A percentile compares a stretch with the other conserved stretches of the same genome.
Conservation (phyloP, 2,113 vertebrate species). For the Lontra canadensis region DNA sequence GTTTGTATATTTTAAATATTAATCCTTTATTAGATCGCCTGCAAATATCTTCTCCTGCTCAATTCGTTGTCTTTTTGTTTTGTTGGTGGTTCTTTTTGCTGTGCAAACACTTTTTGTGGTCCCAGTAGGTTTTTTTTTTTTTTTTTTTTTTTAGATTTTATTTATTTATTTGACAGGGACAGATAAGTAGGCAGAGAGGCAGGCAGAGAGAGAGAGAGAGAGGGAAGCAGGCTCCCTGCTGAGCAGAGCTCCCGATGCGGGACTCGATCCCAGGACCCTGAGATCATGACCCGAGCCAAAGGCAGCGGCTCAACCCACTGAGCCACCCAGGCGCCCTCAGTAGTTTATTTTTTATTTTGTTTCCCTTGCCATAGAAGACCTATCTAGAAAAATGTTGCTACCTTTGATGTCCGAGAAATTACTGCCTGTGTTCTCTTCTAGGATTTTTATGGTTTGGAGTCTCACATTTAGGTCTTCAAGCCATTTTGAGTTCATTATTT, state of each 20-base stretch:
- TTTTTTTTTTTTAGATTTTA: no score
- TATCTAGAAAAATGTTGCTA: background rate
- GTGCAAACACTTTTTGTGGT: background rate
- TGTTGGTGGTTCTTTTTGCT: background rate
- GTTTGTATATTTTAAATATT: background rate
- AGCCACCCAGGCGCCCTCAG: no score
- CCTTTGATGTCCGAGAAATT: background rate
- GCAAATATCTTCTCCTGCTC: background rate
- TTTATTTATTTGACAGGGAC: no score
- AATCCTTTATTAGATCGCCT: background rate
- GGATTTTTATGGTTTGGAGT: background rate
- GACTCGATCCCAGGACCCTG: no score
- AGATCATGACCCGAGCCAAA: no score
- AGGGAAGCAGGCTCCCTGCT: no score
- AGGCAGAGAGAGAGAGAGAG: no score
- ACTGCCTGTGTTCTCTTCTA: background rate
- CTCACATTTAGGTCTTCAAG: background rate
- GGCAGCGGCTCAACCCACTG: no score
- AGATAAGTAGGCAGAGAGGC: no score
- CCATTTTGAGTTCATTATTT: background rate
- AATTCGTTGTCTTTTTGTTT: background rate
- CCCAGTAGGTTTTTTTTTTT: background rate
- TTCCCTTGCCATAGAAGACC: background rate
- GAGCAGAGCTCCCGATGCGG: no score
- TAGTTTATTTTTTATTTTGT: background rate